phyloP scores from a whole-genome alignment of 2,888 invertebrate genomes.

The Hofmannophila pseudospretella region DNA sequence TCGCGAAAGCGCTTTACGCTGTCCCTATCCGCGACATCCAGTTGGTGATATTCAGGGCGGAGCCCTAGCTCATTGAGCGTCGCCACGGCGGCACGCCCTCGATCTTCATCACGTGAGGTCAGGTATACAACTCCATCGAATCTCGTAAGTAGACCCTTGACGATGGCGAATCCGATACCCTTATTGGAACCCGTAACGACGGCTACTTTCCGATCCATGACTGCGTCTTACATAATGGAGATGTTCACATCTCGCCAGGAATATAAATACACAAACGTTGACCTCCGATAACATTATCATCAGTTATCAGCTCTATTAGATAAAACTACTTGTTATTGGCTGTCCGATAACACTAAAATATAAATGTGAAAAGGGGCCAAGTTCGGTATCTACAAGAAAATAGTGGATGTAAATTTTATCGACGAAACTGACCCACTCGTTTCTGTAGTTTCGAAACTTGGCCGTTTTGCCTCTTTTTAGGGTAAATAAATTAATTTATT shows the following conservation, averaged over 20 bases:
- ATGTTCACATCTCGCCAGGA: not conserved
- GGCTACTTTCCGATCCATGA: slow-evolving; percentile 26
- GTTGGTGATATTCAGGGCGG: slow-evolving; percentile 77
- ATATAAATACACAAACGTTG: not conserved
- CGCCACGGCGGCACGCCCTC: slow-evolving; percentile 73
- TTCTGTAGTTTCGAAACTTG: too few relatives aligned
- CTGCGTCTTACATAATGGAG: slow-evolving; percentile 6
- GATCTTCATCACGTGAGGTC: slow-evolving; percentile 77
- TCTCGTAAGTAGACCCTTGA: slow-evolving; percentile 75
- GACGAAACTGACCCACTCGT: too few relatives aligned
- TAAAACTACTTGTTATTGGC: too few relatives aligned
- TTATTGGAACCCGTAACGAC: slow-evolving; percentile 81
- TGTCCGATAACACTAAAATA: too few relatives aligned
- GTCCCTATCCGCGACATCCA: slow-evolving; percentile 79
- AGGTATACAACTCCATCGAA: slow-evolving; percentile 81
- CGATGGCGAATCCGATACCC: slow-evolving; percentile 81
- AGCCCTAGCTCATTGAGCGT: slow-evolving; percentile 65
- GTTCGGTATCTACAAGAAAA: too few relatives aligned
- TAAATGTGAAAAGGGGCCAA: too few relatives aligned
- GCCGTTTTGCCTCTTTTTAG: too few relatives aligned
- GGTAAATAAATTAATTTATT: too few relatives aligned
- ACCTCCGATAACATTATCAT: slow-evolving; percentile 6
- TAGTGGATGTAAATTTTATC: too few relatives aligned
- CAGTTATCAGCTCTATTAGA: too few relatives aligned
- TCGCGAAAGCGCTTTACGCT: slow-evolving; percentile 77